These are phyloP conservation scores for Channa striata DNA, from an alignment of 2,797 vertebrate species.

Conservation along the genomic window DNA sequence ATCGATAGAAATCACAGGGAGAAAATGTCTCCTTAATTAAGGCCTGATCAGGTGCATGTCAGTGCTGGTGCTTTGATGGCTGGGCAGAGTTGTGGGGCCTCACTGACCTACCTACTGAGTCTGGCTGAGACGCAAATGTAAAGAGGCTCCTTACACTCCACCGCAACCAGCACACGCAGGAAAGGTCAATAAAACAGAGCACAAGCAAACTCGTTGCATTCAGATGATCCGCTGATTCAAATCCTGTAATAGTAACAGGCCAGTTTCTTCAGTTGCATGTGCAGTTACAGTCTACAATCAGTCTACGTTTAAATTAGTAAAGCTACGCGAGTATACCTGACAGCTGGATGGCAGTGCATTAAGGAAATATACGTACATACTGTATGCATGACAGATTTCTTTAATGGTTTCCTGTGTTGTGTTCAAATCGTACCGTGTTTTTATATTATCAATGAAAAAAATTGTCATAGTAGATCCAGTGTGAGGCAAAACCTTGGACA, in stretches of 20 bases:
- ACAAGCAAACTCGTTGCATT: conserved; percentile 1
- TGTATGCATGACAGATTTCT: background rate
- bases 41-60: conserved; percentile 93
- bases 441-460: no score
- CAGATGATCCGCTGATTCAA: background rate
- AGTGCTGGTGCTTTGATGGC: conserved; percentile 88
- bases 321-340: background rate
- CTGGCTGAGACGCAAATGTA: conserved; percentile 55
- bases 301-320: background rate
- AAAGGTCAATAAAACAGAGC: conserved; percentile 16
- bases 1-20: conserved; percentile 96
- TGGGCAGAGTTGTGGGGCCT: conserved; percentile 60
- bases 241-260: background rate
- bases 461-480: no score
- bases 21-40: conserved; percentile 99
- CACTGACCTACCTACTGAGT: conserved; percentile 58
- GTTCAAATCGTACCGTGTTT: no score
- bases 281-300: no score
- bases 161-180: conserved; percentile 25
- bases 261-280: background rate
- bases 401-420: background rate
- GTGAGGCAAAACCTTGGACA: no score
- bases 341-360: background rate
- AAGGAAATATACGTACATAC: background rate
- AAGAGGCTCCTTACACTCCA: conserved; percentile 34